Conservation (phyloP, 2,113 vertebrate species). For the Hippopotamus amphibius region DNA sequence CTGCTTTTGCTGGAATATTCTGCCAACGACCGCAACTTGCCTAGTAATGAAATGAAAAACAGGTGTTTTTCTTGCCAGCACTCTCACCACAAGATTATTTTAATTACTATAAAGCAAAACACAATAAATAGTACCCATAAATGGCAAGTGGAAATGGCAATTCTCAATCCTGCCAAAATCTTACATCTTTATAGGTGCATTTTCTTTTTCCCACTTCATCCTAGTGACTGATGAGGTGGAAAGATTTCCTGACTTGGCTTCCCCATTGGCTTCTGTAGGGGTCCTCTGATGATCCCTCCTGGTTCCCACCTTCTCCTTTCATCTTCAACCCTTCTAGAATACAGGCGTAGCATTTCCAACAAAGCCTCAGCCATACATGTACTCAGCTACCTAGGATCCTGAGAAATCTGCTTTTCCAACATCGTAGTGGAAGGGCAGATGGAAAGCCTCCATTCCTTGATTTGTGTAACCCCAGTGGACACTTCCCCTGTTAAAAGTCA, state of each 20-base stretch:
- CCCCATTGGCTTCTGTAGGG: neutral
- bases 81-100: conserved; percentile 52
- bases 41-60: conserved; percentile 49
- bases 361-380: neutral
- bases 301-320: neutral
- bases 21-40: conserved; percentile 43
- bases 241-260: conserved; percentile 39
- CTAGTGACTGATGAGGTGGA: neutral
- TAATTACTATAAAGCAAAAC: conserved; percentile 61
- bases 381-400: neutral
- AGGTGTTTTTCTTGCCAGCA: conserved; percentile 57
- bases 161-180: neutral
- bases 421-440: neutral
- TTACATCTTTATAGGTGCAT: neutral
- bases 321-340: neutral
- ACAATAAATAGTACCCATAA: conserved; percentile 43
- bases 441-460: neutral
- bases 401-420: neutral
- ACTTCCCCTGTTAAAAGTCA: neutral
- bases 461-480: neutral
- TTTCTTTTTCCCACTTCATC: neutral
- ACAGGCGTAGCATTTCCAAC: neutral
- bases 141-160: conserved; percentile 26
- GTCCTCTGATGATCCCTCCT: neutral
- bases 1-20: conserved; percentile 38